Evolutionary conservation across 2,797 vertebrate genomes (phyloP), one percentile per base, ranked within the genome.

Genomic region (Gadopsis marmoratus): DNA sequence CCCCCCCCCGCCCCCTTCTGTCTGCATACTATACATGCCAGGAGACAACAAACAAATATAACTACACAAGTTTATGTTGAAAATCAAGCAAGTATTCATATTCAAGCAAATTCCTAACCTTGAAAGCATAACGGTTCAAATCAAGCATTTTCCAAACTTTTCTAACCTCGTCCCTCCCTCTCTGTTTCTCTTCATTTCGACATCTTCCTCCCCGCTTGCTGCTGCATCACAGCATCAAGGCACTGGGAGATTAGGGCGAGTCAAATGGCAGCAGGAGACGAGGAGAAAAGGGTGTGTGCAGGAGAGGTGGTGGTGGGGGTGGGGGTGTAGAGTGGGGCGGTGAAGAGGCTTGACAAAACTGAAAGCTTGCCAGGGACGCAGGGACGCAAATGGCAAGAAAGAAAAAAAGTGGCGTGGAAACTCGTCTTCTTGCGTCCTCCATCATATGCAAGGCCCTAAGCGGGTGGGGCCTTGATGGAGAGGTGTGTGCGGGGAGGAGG

Each of bases 341-440:
- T 93, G 95, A 95, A 96, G 95, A 96, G 94, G 96, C 95, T 96
- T 95, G 94, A 95, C 95, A 95, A 96, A 97, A 96, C 95, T 96
- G 95, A 97, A 96, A 96, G 96, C 96, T 95, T 95, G 94, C 95
- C 96, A 96, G 95, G 91, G 93, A 96, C 93, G 94, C 95, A 94
- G 92, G 93, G 95, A 96, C 95, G 94, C 96, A 97, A 97, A 96
- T 95, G 94, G 93, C 93, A 95, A 94, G 93, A 95, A 94, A 93
- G 26, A 26, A 96, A 95, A 95, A 96, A 95, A 96, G 78, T 63
- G 74, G 3, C 7, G 4, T 29, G 4, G 59, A 96, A 95, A 95
- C 94, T 84, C 55, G 19, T 76, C 85, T 72, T 95, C 92, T 64
- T 1, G 50, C n/a, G 1, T 82, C 95, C 94, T 94, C 94, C 96